Conservation (phyloP, 2,797 vertebrate species). For the Protonibea diacanthus region DNA sequence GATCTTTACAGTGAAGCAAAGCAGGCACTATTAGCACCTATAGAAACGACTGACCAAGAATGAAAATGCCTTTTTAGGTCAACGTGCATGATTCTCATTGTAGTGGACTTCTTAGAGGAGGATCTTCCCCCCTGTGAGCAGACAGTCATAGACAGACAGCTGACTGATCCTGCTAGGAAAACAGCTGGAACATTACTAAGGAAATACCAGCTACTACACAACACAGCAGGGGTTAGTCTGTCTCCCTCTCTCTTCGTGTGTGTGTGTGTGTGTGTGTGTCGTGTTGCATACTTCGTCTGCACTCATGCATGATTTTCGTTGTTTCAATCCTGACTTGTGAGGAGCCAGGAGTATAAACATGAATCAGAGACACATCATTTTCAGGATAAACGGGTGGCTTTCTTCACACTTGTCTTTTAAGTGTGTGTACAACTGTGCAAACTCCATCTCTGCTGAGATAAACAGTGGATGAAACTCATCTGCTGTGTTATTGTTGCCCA, state of each 20-base stretch:
- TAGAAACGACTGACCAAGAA: not conserved
- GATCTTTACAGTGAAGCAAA: not conserved
- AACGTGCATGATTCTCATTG: not conserved
- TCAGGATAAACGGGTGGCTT: no score
- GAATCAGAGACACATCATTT: not conserved
- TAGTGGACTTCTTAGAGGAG: not conserved
- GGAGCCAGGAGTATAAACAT: not conserved
- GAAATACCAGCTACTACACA: constrained; percentile 43
- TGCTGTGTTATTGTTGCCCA: no score
- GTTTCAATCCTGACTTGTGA: not conserved
- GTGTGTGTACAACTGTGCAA: no score
- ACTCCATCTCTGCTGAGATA: no score
- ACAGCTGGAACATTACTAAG: constrained; percentile 45
- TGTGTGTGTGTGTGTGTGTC: not conserved
- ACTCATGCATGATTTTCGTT: not conserved
- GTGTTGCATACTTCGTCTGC: not conserved
- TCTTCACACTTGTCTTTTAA: no score
- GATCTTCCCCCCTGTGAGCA: constrained; percentile 36
- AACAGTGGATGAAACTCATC: no score
- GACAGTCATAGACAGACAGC: constrained; percentile 6
- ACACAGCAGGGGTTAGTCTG: constrained; percentile 1
- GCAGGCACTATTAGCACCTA: not conserved
- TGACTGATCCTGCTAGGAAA: constrained; percentile 14
- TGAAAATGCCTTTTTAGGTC: not conserved
- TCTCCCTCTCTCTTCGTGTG: not conserved